phyloP scores from a whole-genome alignment of 2,113 vertebrate genomes.

The Tinamus guttatus region DNA sequence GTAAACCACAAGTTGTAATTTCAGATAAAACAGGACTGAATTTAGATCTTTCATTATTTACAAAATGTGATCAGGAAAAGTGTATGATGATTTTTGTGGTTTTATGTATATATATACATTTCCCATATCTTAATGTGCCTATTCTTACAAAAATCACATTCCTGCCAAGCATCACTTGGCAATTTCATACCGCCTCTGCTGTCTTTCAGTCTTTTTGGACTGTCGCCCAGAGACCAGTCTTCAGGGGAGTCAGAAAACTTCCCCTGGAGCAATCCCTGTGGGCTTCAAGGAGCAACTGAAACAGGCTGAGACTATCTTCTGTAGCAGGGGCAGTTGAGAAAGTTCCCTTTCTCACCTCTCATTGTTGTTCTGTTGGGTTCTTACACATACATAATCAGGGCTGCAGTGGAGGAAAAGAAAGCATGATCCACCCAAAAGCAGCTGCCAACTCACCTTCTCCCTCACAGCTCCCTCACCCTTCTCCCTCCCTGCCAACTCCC shows the following conservation, averaged over 20 bases:
- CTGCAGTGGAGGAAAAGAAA: neutral
- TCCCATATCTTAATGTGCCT: neutral
- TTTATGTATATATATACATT: neutral
- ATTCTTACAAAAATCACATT: neutral
- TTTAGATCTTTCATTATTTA: neutral
- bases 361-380: fast-evolving
- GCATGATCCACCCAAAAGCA: neutral
- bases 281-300: neutral
- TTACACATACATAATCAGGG: neutral
- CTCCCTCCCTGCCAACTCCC: too few relatives aligned
- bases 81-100: neutral
- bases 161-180: neutral
- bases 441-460: neutral
- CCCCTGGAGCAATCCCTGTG: neutral
- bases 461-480: too few relatives aligned
- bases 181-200: neutral
- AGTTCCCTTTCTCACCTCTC: neutral
- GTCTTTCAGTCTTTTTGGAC: neutral
- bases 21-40: neutral
- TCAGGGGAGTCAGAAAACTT: neutral
- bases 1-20: neutral
- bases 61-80: neutral
- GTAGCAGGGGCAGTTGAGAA: neutral
- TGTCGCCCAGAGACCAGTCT: neutral
- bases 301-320: neutral